Evolutionary conservation across 2,888 invertebrate species (phyloP), one percentile per base, ranked within the genome.

Genomic region (Calameuta filiformis): DNA sequence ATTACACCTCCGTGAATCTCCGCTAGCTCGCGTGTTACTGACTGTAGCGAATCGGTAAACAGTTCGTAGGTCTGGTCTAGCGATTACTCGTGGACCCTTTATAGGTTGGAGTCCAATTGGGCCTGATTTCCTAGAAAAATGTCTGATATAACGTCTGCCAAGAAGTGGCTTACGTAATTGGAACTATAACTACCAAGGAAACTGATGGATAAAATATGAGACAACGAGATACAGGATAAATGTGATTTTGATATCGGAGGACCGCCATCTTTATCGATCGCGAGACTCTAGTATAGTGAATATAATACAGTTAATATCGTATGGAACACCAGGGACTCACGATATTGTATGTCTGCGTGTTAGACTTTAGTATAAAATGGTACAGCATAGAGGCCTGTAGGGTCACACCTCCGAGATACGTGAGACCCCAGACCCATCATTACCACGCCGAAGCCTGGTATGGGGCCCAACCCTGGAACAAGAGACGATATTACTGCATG

Each of bases 371-470:
- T 35, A 77, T 79, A 80, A 81, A 79, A 81, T 77, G 76, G 71
- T 77, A 73, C 78, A 74, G 75, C 75, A 77, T 68, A 68, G 76
- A 79, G 81, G 79, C 83, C 81, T 79, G 82, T 82, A 81, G 83
- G 85, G 83, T 85, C 85, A 81, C 84, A 83, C 84, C 84, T 84
- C 79, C 79, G 79, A 81, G 83, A 77, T 80, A 82, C 82, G 82
- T 81, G 82, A 78, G 79, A 23, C 77, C 77, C 35, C 76, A 85
- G 80, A 82, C 84, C 85, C 85, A 76, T 86, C 81, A 85, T 86
- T 86, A 86, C 83, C 73, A 73, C 77, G 78, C 81, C 73, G 78
- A 56, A 35, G 75, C 37, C 77, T 75, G 74, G 76, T 75, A 69
- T 15, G 73, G 33, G 81, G 77, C 37, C 76, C 77, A 75, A 76